phyloP scores from a whole-genome alignment of 2,797 vertebrate genomes.

The Heterohyrax brucei region DNA sequence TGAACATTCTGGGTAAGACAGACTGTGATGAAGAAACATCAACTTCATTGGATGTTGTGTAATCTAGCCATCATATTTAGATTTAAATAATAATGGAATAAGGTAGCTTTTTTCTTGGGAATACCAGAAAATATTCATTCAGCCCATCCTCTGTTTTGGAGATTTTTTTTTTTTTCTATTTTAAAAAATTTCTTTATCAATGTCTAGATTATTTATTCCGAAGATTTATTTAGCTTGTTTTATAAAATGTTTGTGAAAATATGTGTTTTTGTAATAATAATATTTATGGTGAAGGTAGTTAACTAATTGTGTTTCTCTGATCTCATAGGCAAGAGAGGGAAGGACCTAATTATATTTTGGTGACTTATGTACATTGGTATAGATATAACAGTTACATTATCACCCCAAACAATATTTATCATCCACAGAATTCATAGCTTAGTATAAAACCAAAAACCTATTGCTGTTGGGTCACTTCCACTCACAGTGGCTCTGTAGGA shows the following conservation, averaged over 20 bases:
- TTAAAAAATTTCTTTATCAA: background rate
- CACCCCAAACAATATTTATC: conserved; percentile 29
- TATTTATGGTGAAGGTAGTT: conserved; percentile 37
- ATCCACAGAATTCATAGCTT: conserved; percentile 16
- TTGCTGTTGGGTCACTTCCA: too few species aligned
- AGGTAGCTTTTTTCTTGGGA: background rate
- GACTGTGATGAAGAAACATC: background rate
- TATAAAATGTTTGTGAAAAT: conserved; percentile 59
- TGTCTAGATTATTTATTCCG: background rate
- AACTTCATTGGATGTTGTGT: background rate
- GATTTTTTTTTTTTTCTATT: conserved; percentile 48
- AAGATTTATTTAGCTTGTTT: conserved; percentile 48
- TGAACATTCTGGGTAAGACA: background rate
- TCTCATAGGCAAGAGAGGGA: conserved; percentile 6
- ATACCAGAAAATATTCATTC: conserved; percentile 2
- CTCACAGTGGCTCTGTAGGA: too few species aligned
- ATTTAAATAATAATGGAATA: background rate
- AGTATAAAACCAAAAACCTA: background rate
- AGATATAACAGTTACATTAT: conserved; percentile 52
- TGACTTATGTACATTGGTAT: background rate
- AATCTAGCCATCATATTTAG: background rate
- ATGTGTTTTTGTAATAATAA: conserved; percentile 20
- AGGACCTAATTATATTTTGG: conserved; percentile 27
- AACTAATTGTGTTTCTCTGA: conserved; percentile 14
- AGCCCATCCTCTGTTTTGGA: conserved; percentile 22